Conservation (phyloP, 2,888 invertebrate genomes). For the Drosophila infuscata region DNA sequence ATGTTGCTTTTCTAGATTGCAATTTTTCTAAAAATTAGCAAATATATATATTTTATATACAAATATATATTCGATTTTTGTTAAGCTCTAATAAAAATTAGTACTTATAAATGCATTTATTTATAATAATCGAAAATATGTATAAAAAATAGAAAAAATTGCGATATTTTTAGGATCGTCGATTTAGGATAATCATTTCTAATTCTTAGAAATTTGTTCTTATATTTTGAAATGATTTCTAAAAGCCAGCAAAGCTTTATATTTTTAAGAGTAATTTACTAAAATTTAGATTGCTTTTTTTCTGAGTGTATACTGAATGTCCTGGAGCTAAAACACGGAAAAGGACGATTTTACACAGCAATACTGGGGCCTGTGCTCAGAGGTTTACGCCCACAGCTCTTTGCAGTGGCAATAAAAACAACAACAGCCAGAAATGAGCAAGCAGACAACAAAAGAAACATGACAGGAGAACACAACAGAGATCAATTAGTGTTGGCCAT, state of each 20-base stretch:
- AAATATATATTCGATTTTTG: no score
- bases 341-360: neutral
- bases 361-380: neutral
- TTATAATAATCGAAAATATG: no score
- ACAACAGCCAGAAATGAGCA: neutral
- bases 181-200: neutral
- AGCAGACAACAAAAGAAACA: slow-evolving; percentile 1
- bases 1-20: no score
- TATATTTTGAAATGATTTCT: neutral
- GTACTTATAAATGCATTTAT: no score
- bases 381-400: slow-evolving; percentile 4
- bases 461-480: slow-evolving; percentile 21
- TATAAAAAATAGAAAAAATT: no score
- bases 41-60: no score
- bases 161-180: neutral
- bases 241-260: neutral
- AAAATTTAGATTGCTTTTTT: neutral
- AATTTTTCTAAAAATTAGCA: no score
- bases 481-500: slow-evolving; percentile 46
- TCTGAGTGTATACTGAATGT: neutral
- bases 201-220: neutral
- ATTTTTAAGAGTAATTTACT: neutral
- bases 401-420: neutral
- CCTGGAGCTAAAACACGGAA: slow-evolving; percentile 4
- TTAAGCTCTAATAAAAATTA: no score